Conservation (phyloP, 2,797 vertebrate genomes). For the Anisognathus igniventris region DNA sequence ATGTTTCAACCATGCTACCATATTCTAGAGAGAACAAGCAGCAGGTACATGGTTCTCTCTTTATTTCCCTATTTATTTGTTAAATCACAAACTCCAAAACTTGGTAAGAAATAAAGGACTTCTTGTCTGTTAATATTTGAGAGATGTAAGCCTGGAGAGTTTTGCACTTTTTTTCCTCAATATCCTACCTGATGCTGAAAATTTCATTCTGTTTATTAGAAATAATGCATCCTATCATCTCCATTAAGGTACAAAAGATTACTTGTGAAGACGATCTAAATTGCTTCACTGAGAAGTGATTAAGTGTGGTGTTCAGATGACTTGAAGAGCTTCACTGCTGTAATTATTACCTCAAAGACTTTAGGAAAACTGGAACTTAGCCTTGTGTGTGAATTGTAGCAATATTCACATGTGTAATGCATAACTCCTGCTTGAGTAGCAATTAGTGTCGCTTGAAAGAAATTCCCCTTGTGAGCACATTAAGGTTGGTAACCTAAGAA, state of each 20-base stretch:
- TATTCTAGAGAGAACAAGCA: constrained; percentile 99
- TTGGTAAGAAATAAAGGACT: neutral
- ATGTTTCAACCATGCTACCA: constrained; percentile 97
- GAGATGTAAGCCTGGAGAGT: neutral
- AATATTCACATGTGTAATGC: neutral
- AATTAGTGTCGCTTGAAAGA: neutral
- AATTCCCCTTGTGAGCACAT: neutral
- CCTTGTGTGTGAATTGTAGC: neutral
- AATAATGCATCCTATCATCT: neutral
- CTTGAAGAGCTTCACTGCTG: neutral
- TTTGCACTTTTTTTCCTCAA: neutral
- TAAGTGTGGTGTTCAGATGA: neutral
- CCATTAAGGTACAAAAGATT: neutral
- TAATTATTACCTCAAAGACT: neutral
- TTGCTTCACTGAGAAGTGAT: neutral
- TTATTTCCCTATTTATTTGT: neutral
- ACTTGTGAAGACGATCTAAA: neutral
- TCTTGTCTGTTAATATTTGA: neutral
- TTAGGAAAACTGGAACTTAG: neutral
- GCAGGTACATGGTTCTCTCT: constrained; percentile 79
- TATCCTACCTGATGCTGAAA: neutral
- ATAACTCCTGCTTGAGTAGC: neutral
- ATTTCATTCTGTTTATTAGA: neutral
- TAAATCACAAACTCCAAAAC: neutral
- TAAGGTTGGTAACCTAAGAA: neutral